Base-by-base conservation (phyloP, 1,140 invertebrate species). In the Pachypsylla venusta region DNA sequence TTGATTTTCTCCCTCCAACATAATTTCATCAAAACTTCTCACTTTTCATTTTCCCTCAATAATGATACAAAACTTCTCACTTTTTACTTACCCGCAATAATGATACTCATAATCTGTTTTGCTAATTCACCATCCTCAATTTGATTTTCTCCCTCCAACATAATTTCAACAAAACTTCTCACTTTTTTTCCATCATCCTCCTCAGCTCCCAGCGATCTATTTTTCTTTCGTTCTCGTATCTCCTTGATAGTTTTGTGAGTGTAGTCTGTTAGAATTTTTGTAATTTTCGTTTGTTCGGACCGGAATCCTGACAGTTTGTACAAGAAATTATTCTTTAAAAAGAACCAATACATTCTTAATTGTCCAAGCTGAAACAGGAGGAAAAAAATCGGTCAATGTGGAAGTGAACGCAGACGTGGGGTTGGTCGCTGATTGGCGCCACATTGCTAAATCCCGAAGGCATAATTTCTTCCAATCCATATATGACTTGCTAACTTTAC, bases 191-290 rank as follows among this genome's bases (percentile, higher is more conserved):
- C 22, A n/a, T 48, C 42, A 19, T 48, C 42, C 42, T 48, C 42
- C n/a, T 19, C 22, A 7, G 5, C 7, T 35, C n/a, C 30, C 30
- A 35, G 30, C 30, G 7, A 7, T n/a, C n/a, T 35, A 7, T n/a
- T 35, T 22, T 48, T 48, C n/a, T 48, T 48, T 5, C 42, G 42
- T 48, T 48, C 4, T 22, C 42, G 42, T 5, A 48, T 48, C n/a
- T 48, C 42, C 42, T 22, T n/a, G n/a, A 48, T 48, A 22, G 42
- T 48, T n/a, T n/a, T 48, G 42, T 48, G 42, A n/a, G 42, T 48
- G 42, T 48, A 48, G 42, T 48, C 42, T 3, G n/a, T n/a, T 3
- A 48, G 42, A 3, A 48, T 22, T n/a, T 48, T 4, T 3, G 42
- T 48, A 4, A 48, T 5, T n/a, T 48, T 48, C 3, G 42, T 48